Conservation (phyloP, 2,888 invertebrate species). For the Ditylenchus weischeri region DNA sequence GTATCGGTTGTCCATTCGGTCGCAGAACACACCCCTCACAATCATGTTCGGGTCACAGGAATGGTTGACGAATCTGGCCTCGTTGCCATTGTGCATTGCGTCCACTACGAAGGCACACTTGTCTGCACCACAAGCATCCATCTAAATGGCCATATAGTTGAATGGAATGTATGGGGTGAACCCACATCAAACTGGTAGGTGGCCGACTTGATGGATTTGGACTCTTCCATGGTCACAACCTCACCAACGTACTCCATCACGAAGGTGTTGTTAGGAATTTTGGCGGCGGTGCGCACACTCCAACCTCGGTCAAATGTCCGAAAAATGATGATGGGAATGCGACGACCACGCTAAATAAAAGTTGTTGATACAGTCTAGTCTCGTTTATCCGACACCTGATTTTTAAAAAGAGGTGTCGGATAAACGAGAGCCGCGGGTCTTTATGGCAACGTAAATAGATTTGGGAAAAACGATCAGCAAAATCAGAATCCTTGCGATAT, state of each 20-base stretch:
- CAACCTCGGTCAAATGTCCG: constrained; percentile 31
- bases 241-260: constrained; percentile 33
- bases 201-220: neutral
- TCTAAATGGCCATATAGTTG: constrained; percentile 2
- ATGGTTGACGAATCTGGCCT: constrained; percentile 27
- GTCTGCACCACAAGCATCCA: constrained; percentile 20
- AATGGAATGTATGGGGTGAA: constrained; percentile 1
- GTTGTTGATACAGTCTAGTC: too few relatives aligned
- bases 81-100: constrained; percentile 28
- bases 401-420: too few relatives aligned
- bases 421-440: too few relatives aligned
- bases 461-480: too few relatives aligned
- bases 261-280: constrained; percentile 23
- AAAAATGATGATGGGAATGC: constrained; percentile 32
- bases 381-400: too few relatives aligned
- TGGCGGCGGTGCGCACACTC: constrained; percentile 22
- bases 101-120: constrained; percentile 27
- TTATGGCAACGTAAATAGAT: too few relatives aligned
- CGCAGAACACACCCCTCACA: neutral
- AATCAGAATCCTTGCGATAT: too few relatives aligned
- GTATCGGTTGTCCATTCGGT: constrained; percentile 25
- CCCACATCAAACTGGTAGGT: constrained; percentile 32
- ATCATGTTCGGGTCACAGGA: constrained; percentile 31
- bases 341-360: constrained; percentile 30
- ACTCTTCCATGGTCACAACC: constrained; percentile 27